These are phyloP conservation scores for Hapalemur alaotrensis DNA, from an alignment of 2,797 vertebrate species.

Conservation along the genomic window DNA sequence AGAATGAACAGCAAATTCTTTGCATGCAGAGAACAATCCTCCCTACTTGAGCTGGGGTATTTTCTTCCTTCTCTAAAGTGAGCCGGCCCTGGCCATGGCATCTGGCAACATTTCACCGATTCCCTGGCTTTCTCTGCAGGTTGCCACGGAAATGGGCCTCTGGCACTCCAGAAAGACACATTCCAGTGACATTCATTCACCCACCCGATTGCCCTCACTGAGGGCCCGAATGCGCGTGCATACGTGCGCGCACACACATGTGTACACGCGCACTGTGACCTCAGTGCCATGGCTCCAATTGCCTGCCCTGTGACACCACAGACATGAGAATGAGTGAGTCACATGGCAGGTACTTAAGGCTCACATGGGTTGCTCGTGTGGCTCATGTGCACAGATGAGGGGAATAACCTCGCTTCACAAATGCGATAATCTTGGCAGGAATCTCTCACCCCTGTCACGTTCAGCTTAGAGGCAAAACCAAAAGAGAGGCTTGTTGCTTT, in stretches of 20 bases:
- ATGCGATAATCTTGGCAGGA: slow-evolving; percentile 82
- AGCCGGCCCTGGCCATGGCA: neutral
- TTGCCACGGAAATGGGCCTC: slow-evolving; percentile 7
- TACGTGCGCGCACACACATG: neutral
- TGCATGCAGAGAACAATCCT: neutral
- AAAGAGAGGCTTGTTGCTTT: slow-evolving; percentile 69
- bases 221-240: slow-evolving; percentile 10
- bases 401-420: slow-evolving; percentile 70
- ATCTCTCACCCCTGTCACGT: slow-evolving; percentile 62
- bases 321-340: slow-evolving; percentile 84
- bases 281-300: slow-evolving; percentile 68
- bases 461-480: slow-evolving; percentile 63
- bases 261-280: slow-evolving; percentile 67
- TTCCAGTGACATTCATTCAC: slow-evolving; percentile 63
- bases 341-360: slow-evolving; percentile 87
- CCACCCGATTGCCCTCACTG: neutral
- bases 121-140: neutral
- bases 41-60: neutral
- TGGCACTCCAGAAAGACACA: neutral
- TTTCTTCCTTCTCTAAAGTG: neutral
- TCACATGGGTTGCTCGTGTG: slow-evolving; percentile 89
- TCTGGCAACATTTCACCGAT: neutral
- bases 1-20: neutral
- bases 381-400: slow-evolving; percentile 79
- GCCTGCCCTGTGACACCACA: slow-evolving; percentile 76